A percentile compares a stretch with the other conserved stretches of the same genome.
Evolutionary conservation across 2,888 invertebrate genomes (phyloP).

Genomic region (Hirtodrosophila duncani): DNA sequence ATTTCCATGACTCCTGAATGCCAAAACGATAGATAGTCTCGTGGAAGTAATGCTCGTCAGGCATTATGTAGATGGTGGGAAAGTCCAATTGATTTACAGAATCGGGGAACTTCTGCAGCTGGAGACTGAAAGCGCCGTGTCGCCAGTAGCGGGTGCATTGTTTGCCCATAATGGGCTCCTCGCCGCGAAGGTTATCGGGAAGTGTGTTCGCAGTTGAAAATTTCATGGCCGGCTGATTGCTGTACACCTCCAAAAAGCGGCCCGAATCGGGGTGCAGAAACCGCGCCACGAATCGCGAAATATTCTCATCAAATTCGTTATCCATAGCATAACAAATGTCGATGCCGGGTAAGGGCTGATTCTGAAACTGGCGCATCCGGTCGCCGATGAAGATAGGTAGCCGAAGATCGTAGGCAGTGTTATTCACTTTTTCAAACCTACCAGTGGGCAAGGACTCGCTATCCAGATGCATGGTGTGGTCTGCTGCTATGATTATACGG

Average conservation of each 20-base stretch:
- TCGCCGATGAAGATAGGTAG: conserved; percentile 83
- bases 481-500: conserved; percentile 86
- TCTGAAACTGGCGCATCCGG: conserved; percentile 82
- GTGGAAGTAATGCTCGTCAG: conserved; percentile 85
- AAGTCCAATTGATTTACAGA: conserved; percentile 90
- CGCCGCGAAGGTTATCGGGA: conserved; percentile 81
- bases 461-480: conserved; percentile 85
- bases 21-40: conserved; percentile 52
- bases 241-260: conserved; percentile 87
- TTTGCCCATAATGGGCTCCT: conserved; percentile 84
- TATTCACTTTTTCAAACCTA: conserved; percentile 83
- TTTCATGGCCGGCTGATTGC: conserved; percentile 93
- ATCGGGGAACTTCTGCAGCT: conserved; percentile 95
- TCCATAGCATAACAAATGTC: conserved; percentile 51
- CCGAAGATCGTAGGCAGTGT: conserved; percentile 86
- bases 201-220: conserved; percentile 93
- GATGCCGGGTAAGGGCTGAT: conserved; percentile 79
- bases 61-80: conserved; percentile 85
- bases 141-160: conserved; percentile 83
- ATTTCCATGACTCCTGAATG: conserved; percentile 45
- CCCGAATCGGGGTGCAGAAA: conserved; percentile 85
- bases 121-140: conserved; percentile 90
- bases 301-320: conserved; percentile 41
- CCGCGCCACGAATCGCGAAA: conserved; percentile 82
- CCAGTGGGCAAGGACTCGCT: conserved; percentile 86